Base-by-base conservation (phyloP, 2,113 vertebrate species). In the Pungitius pungitius region DNA sequence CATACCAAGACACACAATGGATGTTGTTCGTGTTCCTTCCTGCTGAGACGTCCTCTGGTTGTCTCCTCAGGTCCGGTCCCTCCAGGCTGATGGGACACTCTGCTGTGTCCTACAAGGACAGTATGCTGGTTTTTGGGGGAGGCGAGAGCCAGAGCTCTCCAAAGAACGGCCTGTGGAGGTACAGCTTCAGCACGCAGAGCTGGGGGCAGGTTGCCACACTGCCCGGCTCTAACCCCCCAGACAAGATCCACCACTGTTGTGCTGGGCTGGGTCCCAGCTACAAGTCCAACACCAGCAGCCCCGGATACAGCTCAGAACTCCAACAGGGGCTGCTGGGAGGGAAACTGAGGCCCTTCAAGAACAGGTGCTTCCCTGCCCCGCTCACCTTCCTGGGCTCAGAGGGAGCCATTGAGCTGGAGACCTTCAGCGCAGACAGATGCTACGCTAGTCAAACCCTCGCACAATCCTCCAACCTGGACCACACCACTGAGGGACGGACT, bases 41-140 rank as follows among this genome's bases (percentile, higher is more conserved):
- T 74, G 65, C 30, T 78, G 20, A 79, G 18, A 6, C n/a, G 35
- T 3, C 57, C 30, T 52, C 0, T 67, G 42, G 26, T 26, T 78
- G 27, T 71, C 63, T n/a, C 47, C 63, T 45, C 78, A 96, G 96
- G 75, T 95, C 93, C 5, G 95, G 95, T 9, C 95, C 96, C 30
- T 92, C 95, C 37, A 94, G 90, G 4, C 84, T 94, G 26, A 91
- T 95, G 66, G 96, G 95, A 24, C 96, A 97, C 12, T 91, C 94
- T 0, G 93, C 94, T 0, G 60, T 94, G 52, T 77, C 89, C 81
- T 95, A 93, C 89, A 91, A 81, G 72, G 94, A 95, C 84, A 90
- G 82, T 14, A 94, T 97, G 95, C 92, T 96, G 66, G 57, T 96
- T 8, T 94, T 95, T 37, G 96, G 95, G 1, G 95, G 95, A 73